Evolutionary conservation across 2,113 vertebrate genomes (phyloP), one percentile per base, ranked within the genome.

Genomic region (Craseonycteris thonglongyai): DNA sequence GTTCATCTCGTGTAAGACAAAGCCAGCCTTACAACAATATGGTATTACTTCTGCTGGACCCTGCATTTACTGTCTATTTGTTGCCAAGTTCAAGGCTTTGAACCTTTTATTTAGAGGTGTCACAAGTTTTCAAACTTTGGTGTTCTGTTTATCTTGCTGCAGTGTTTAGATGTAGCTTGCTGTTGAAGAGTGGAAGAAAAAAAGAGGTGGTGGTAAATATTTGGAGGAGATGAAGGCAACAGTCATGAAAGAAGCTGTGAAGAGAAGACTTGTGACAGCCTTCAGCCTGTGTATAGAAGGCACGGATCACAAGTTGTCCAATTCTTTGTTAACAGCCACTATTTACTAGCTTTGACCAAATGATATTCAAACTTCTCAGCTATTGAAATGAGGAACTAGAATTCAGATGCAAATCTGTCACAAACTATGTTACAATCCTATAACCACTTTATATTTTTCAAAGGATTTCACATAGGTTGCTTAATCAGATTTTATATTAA

Each of bases 401-500:
- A 79, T 72, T 30, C 51, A 81, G 24, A 33, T 13, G 26, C 10
- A 51, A 92, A 71, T 66, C 26, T 54, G 13, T 54, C n/a, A 66
- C 35, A 18, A 42, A 56, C 30, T n/a, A 40, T 28, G 14, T 16
- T 61, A 5, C 16, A 35, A 66, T 68, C 92, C 30, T 68, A 45
- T 63, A 83, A 38, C 6, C 7, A 66, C 6, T 80, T 88, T 72
- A 63, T 85, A 76, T 56, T 81, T 81, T 87, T 90, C 42, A 85
- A 83, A 93, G 26, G 28, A 61, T 49, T 90, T 66, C 42, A 56
- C 12, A 72, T n/a, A 15, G 5, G 42, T 80, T 84, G 84, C 45
- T 90, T 56, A 54, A 90, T 78, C 49, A 85, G 88, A 35, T 49
- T 87, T 72, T 30, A 69, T 45, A 90, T 83, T 85, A 45, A 65